Evolutionary conservation across 2,888 invertebrate species (phyloP).

Genomic region (Tanytarsus gracilentus): DNA sequence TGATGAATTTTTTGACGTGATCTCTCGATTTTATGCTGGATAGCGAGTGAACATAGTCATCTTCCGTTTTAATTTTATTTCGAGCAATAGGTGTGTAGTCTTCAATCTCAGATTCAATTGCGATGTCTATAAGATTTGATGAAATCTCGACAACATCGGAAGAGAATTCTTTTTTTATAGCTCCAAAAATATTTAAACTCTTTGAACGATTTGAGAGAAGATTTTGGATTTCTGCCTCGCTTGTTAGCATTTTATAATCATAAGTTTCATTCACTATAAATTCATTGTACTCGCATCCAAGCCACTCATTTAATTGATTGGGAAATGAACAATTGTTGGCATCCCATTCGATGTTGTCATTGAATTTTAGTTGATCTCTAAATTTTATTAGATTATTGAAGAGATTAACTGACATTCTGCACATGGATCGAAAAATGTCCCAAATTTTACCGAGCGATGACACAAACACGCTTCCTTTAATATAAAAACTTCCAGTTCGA

Average conservation of each 20-base stretch:
- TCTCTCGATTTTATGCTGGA: neutral
- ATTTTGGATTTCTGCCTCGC: neutral
- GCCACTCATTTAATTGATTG: neutral
- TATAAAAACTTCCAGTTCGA: conserved; percentile 12
- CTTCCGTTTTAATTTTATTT: neutral
- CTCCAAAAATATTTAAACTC: neutral
- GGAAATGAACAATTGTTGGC: neutral
- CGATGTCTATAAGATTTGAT: neutral
- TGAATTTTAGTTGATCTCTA: neutral
- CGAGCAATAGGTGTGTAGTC: neutral
- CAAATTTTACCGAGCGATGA: conserved; percentile 1
- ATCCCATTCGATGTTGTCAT: neutral
- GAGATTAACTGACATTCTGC: neutral
- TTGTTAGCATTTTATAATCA: neutral
- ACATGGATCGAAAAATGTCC: conserved; percentile 1
- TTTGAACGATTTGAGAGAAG: neutral
- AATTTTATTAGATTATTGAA: neutral
- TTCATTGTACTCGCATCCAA: conserved; percentile 2
- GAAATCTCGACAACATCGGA: neutral
- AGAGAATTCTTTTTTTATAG: neutral
- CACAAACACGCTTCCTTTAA: conserved; percentile 5
- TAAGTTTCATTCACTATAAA: conserved; percentile 3
- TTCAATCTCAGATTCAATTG: neutral
- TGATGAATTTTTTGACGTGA: neutral
- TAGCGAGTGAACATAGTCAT: neutral